phyloP scores from a whole-genome alignment of 2,888 invertebrate genomes.

The Polymixis lichenea region DNA sequence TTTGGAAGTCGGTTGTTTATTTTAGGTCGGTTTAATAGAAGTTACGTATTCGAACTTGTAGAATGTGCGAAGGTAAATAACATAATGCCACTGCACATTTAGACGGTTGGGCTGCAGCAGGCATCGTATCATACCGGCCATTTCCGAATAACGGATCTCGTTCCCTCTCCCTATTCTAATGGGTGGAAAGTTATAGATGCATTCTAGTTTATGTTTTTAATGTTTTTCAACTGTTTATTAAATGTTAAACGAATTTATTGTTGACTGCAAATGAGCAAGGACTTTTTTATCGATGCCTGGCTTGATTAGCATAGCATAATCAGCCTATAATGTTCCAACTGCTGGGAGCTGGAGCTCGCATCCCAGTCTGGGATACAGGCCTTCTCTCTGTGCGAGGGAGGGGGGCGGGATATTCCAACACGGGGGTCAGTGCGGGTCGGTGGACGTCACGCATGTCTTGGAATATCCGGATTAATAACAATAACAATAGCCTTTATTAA shows the following conservation, averaged over 20 bases:
- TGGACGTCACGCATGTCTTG: background rate
- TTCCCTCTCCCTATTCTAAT: background rate
- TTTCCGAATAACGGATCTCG: background rate
- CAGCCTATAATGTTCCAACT: too few relatives aligned
- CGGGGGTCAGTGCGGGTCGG: background rate
- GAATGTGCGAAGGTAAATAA: background rate
- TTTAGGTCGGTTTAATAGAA: background rate
- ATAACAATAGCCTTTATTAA: too few relatives aligned
- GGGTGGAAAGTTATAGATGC: background rate
- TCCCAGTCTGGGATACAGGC: too few relatives aligned
- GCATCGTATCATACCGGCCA: constrained; percentile 5
- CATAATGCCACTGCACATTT: background rate
- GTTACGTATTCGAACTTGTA: background rate
- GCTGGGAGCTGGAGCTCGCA: too few relatives aligned
- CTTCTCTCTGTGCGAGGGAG: background rate
- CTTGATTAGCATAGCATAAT: background rate
- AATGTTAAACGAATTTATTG: background rate
- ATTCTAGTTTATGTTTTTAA: background rate
- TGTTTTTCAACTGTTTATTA: background rate
- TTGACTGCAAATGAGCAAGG: background rate
- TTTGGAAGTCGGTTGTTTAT: too few relatives aligned
- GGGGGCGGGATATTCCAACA: background rate
- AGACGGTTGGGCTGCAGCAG: background rate
- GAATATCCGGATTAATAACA: background rate
- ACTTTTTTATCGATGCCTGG: background rate